Percentiles rank a stretch among this genome's conserved stretches.
Conservation (phyloP, 2,113 vertebrate genomes). For the Python bivittatus region DNA sequence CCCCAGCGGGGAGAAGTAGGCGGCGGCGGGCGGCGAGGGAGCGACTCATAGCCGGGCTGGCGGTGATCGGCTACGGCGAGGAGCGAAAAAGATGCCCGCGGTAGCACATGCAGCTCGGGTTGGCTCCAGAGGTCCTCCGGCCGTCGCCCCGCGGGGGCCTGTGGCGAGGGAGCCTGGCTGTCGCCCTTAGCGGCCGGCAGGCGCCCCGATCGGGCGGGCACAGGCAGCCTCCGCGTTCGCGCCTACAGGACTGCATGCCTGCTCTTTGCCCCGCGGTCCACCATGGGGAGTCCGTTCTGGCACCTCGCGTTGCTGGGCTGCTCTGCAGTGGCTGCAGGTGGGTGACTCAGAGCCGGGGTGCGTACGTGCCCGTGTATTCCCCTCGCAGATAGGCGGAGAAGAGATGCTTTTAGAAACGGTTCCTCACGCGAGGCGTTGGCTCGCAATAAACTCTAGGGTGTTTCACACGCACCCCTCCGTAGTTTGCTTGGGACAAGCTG, state of each 20-base stretch:
- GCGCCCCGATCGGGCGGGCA: neutral
- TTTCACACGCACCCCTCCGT: neutral
- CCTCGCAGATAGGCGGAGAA: neutral
- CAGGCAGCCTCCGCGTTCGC: neutral
- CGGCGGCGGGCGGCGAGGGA: slow-evolving; percentile 51
- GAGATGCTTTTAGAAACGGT: neutral
- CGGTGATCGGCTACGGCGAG: neutral
- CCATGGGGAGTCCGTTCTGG: slow-evolving; percentile 64
- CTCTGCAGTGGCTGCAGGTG: slow-evolving; percentile 51
- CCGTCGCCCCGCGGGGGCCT: neutral
- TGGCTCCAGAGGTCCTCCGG: neutral
- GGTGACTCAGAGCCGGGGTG: neutral
- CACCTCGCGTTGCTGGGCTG: slow-evolving; percentile 39
- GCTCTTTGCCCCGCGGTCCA: slow-evolving; percentile 26
- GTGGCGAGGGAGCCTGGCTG: neutral
- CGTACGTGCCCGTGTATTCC: neutral
- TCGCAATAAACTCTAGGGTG: neutral
- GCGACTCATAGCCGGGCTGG: slow-evolving; percentile 28
- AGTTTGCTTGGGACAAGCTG: neutral
- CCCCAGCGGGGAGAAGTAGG: slow-evolving; percentile 23
- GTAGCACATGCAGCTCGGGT: neutral
- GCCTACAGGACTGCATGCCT: neutral
- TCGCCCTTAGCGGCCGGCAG: neutral
- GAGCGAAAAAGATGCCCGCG: slow-evolving; percentile 4
- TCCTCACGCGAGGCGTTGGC: neutral